phyloP scores from a whole-genome alignment of 2,113 vertebrate genomes.

The Polyodon spathula region DNA sequence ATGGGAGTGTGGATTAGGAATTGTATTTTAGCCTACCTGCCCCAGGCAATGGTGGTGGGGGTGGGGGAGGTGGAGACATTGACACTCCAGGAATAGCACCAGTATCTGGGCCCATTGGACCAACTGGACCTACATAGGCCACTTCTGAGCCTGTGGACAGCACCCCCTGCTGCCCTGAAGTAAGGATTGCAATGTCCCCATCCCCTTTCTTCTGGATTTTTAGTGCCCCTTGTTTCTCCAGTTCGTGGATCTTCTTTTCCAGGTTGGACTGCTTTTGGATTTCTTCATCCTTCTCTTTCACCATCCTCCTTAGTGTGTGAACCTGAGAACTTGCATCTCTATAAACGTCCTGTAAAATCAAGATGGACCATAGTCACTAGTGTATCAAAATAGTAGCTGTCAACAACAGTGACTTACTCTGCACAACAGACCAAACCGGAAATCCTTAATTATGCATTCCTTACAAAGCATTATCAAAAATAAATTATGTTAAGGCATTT shows the following conservation, averaged over 20 bases:
- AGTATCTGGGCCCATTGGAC: fast-evolving
- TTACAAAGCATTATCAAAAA: too few species aligned
- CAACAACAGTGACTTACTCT: too few species aligned
- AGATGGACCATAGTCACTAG: not conserved
- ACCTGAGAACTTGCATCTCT: constrained; percentile 85
- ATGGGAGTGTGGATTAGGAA: too few species aligned
- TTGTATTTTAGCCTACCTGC: constrained; percentile 47
- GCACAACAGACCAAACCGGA: too few species aligned
- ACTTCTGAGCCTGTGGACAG: constrained; percentile 30
- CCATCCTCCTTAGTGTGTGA: constrained; percentile 81
- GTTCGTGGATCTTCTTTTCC: constrained; percentile 86
- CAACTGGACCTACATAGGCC: not conserved
- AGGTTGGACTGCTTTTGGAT: constrained; percentile 86
- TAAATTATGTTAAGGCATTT: too few species aligned
- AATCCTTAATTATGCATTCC: too few species aligned
- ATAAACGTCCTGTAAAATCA: constrained; percentile 71
- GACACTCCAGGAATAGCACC: constrained; percentile 51
- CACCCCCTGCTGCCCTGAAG: constrained; percentile 48
- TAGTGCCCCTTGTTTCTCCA: constrained; percentile 76
- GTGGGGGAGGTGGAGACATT: constrained; percentile 52
- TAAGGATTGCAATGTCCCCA: constrained; percentile 65
- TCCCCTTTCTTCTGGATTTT: constrained; percentile 75
- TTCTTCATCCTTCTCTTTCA: constrained; percentile 93
- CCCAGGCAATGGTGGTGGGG: constrained; percentile 44
- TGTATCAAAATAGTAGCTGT: not conserved